Evolutionary conservation across 2,797 vertebrate genomes (phyloP).

Genomic region (Steatocranus sp.): DNA sequence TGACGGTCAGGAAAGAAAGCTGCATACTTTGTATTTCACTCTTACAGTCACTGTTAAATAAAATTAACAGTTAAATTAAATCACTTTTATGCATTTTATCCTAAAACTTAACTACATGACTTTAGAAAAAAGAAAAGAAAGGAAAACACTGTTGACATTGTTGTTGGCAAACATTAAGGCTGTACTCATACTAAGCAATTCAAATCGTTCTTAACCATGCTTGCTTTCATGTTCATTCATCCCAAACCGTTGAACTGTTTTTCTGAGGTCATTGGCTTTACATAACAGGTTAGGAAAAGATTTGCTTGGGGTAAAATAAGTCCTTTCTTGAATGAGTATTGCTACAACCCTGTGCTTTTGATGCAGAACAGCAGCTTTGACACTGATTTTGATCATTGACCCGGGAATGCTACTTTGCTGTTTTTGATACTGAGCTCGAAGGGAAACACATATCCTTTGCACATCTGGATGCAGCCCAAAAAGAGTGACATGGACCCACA

Average conservation of each 20-base stretch:
- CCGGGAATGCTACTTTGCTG: fast-evolving
- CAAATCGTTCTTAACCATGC: fast-evolving
- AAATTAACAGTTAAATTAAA: fast-evolving
- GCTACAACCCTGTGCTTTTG: fast-evolving
- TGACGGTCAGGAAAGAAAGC: not conserved
- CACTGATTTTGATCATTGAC: fast-evolving
- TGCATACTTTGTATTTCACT: not conserved
- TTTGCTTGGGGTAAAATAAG: fast-evolving
- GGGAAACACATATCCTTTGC: not conserved
- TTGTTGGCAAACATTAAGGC: fast-evolving
- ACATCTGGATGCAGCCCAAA: fast-evolving
- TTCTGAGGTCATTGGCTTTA: fast-evolving
- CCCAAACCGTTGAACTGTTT: fast-evolving
- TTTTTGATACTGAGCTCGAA: not conserved
- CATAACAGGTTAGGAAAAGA: fast-evolving
- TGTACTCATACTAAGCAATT: not conserved
- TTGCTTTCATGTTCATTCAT: not conserved
- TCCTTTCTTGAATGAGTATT: fast-evolving
- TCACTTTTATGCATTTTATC: not conserved
- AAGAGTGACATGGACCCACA: fast-evolving
- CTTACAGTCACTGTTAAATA: not conserved
- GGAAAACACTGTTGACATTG: not conserved
- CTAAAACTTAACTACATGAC: fast-evolving
- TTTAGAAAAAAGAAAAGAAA: not conserved
- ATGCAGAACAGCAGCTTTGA: not conserved